Conservation (phyloP, 1,140 invertebrate species). For the Cydia fagiglandana region DNA sequence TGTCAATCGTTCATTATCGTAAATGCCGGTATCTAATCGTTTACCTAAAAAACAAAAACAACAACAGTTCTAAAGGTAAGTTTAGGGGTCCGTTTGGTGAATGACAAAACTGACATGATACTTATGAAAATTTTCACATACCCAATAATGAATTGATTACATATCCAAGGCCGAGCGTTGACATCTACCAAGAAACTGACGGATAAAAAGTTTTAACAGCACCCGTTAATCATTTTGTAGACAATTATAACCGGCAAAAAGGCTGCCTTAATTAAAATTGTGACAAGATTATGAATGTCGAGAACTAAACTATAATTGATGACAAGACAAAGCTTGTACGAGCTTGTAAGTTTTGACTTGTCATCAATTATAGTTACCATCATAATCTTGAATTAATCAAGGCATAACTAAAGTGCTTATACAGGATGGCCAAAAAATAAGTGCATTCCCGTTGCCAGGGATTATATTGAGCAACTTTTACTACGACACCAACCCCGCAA, state of each 20-base stretch:
- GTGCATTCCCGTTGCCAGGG: too few relatives aligned
- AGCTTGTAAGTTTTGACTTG: too few relatives aligned
- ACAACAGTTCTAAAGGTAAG: too few relatives aligned
- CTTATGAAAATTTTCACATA: neutral
- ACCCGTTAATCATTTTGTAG: constrained; percentile 23
- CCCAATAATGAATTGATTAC: neutral
- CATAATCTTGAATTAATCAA: too few relatives aligned
- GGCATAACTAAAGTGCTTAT: neutral
- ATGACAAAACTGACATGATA: neutral
- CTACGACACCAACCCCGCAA: too few relatives aligned
- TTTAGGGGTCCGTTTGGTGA: neutral
- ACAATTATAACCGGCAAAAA: constrained; percentile 16
- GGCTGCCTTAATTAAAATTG: constrained; percentile 13
- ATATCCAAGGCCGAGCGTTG: constrained; percentile 9
- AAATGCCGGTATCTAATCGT: too few relatives aligned
- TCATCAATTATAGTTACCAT: too few relatives aligned
- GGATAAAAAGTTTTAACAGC: constrained; percentile 2
- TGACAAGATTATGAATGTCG: neutral
- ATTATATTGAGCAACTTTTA: too few relatives aligned
- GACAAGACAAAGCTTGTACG: neutral
- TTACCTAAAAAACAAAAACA: too few relatives aligned
- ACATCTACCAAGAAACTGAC: neutral
- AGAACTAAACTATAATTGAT: neutral
- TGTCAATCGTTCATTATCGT: too few relatives aligned
- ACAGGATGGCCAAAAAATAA: too few relatives aligned